Conservation (phyloP, 2,888 invertebrate genomes). For the Tipula lateralis region DNA sequence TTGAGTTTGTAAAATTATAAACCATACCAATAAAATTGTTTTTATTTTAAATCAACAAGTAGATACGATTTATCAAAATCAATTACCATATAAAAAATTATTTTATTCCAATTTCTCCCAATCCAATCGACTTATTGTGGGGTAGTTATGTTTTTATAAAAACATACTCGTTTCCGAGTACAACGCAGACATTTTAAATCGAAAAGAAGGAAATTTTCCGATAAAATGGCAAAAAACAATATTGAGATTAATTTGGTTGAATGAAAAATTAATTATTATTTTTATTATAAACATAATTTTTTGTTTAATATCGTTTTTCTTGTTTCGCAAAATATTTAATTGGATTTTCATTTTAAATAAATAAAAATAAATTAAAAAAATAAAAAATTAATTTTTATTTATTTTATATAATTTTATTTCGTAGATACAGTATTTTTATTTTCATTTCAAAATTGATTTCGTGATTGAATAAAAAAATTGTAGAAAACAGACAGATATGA, state of each 20-base stretch:
- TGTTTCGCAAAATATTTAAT: background rate
- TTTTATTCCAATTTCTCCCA: background rate
- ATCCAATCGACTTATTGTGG: background rate
- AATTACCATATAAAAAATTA: background rate
- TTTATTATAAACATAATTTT: background rate
- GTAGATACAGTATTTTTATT: background rate
- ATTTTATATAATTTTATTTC: background rate
- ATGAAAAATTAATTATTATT: background rate
- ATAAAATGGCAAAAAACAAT: background rate
- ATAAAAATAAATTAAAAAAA: background rate
- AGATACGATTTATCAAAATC: background rate
- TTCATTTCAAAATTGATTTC: background rate
- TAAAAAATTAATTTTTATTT: background rate
- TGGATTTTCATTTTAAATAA: constrained; percentile 13
- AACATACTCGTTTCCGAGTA: too few relatives aligned
- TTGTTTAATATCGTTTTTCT: background rate
- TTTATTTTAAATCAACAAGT: background rate
- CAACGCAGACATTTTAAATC: background rate
- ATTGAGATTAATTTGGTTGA: background rate
- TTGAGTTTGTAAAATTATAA: background rate
- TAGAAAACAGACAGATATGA: background rate
- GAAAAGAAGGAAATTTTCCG: background rate
- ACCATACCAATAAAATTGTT: background rate
- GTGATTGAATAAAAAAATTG: background rate
- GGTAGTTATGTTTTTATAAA: background rate